Evolutionary conservation across 2,113 vertebrate species (phyloP), one percentile per base, ranked within the genome.

Genomic region (Phocoena phocoena): DNA sequence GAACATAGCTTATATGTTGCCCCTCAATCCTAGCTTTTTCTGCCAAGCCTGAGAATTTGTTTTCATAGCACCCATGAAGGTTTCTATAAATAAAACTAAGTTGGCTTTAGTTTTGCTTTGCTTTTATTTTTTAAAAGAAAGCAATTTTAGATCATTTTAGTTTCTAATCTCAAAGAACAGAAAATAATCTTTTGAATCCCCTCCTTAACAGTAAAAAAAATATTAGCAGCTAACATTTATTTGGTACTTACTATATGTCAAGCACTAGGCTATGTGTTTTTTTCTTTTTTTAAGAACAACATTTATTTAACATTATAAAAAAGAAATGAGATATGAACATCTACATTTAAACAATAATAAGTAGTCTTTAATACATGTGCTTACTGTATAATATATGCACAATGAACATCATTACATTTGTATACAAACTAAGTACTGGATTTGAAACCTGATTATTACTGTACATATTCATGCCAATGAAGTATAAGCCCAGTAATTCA

Each of bases 241-340:
- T 91, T 93, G n/a, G 8, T 62, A 82, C 62, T 71, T 79, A 92
- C 20, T 73, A 58, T 38, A 47, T 65, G 18, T 44, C 74, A 93
- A 68, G 26, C 6, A 50, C 23, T 60, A 31, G 53, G 28, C 33
- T 84, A 60, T 80, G 38, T 83, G 26, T 21, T 76, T 90, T 90
- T 26, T 17, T 1, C 62, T 77, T 79, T 63, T n/a, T 63, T 77
- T 33, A 99, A 99, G 99, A 99, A 99, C 98, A 99, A 99, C 99
- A 99, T 99, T 99, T 99, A 99, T 99, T 99, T 99, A 98, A 99
- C 99, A 99, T 99, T 99, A 99, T 99, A 99, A 99, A 99, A 99
- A 99, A 99, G 99, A 99, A 99, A 99, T 99, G 99, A 98, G 98
- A 98, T 99, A 98, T 99, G 99, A 99, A 99, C 98, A 98, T 99